Conservation (phyloP, 2,797 vertebrate genomes). For the Micropoecilia bifurca region DNA sequence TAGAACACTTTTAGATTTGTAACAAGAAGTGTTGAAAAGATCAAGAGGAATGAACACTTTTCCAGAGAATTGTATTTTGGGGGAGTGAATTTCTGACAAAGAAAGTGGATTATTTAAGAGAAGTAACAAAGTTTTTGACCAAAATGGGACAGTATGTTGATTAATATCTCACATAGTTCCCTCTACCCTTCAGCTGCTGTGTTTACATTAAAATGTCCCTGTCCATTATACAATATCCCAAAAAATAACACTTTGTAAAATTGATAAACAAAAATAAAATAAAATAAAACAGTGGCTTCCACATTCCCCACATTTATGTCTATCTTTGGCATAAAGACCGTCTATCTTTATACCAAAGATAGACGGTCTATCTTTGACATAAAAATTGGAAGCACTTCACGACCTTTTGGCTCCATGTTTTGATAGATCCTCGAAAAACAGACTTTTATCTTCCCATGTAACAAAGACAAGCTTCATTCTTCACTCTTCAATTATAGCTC, state of each 20-base stretch:
- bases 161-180: background rate
- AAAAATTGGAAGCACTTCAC: background rate
- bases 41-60: background rate
- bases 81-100: background rate
- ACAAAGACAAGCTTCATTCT: conserved; percentile 6
- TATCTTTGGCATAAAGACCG: no score
- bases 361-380: background rate
- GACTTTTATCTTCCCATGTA: conserved; percentile 12
- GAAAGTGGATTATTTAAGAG: background rate
- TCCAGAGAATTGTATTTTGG: background rate
- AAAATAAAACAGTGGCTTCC: background rate
- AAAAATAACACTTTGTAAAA: background rate
- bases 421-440: background rate
- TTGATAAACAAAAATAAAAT: background rate
- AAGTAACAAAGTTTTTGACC: background rate
- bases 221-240: background rate
- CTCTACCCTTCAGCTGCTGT: background rate
- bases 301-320: background rate
- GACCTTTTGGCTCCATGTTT: background rate
- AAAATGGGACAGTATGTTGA: background rate
- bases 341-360: no score
- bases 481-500: no score
- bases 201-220: background rate
- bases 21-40: background rate
- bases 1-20: background rate